Evolutionary conservation across 1,140 invertebrate species (phyloP).

Genomic region (Macrobrachium nipponense): DNA sequence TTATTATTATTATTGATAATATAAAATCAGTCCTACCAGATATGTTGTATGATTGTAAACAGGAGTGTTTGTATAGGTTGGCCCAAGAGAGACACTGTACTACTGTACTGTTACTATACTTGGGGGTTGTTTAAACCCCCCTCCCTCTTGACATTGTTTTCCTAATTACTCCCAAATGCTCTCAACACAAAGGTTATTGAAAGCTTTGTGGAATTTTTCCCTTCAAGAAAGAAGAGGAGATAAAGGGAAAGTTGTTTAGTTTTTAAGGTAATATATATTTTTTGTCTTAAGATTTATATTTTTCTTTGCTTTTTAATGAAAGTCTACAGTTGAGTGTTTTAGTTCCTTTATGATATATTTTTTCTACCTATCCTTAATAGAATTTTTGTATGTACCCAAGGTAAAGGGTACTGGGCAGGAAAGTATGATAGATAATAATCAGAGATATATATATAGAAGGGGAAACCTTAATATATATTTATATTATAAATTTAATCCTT

Average conservation of each 20-base stretch:
- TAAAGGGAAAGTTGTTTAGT: slow-evolving; percentile 47
- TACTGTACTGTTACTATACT: not conserved
- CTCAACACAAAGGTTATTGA: slow-evolving; percentile 30
- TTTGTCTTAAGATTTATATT: slow-evolving; percentile 54
- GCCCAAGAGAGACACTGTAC: slow-evolving; percentile 2
- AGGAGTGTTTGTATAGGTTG: slow-evolving; percentile 23
- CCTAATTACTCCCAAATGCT: slow-evolving; percentile 18
- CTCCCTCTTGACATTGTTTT: slow-evolving; percentile 11
- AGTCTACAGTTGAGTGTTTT: slow-evolving; percentile 61
- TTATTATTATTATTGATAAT: slow-evolving; percentile 13
- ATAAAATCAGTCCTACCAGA: too few species aligned
- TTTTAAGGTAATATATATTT: slow-evolving; percentile 61
- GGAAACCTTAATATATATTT: too few species aligned
- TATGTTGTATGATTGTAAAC: slow-evolving; percentile 24
- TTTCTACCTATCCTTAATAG: slow-evolving; percentile 56
- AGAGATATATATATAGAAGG: slow-evolving; percentile 15
- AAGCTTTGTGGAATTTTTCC: slow-evolving; percentile 32
- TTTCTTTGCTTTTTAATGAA: slow-evolving; percentile 58
- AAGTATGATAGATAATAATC: slow-evolving; percentile 23
- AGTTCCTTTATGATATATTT: slow-evolving; percentile 62
- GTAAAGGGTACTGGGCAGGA: slow-evolving; percentile 6
- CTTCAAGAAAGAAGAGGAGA: slow-evolving; percentile 4
- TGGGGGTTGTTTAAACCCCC: not conserved
- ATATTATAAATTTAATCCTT: not conserved
- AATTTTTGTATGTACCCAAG: slow-evolving; percentile 32